Evolutionary conservation across 2,888 invertebrate species (phyloP), one percentile per base, ranked within the genome.

Genomic region (Laothoe populi): DNA sequence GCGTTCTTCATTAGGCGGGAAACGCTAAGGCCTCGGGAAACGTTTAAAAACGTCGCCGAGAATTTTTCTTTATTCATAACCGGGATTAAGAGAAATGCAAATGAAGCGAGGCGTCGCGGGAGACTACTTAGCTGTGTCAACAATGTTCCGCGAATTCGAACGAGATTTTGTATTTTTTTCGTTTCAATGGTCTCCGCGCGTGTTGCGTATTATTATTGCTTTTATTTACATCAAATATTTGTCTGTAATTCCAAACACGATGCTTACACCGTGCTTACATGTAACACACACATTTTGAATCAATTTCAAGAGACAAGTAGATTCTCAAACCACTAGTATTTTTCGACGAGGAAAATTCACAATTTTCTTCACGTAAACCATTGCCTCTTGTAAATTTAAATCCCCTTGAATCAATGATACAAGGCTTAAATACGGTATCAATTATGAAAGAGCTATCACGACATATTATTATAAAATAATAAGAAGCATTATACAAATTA

Each of bases 1-100:
- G 80, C 83, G 79, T 73, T 87, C 88, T 92, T 92, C 92, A 92
- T 92, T 92, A 92, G 85, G 80, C 83, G 81, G 74, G 74, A 77
- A 77, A 74, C 78, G 79, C 72, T 81, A 82, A 81, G 78, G 82
- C 79, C 84, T 83, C 77, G 72, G 75, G 72, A 78, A 79, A 80
- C 82, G 85, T 84, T 88, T 88, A 86, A 86, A 89, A 89, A 87
- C 87, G 83, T 88, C 86, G 84, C 82, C 78, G 75, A 75, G 84
- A 90, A 87, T 92, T 91, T 92, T 92, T 92, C 92, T 92, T 91
- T 92, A 92, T 92, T 92, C 92, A 92, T 92, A 92, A 91, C 92
- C 81, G 79, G 83, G 92, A 92, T 92, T 92, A 92, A 84, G 88
- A 86, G 87, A 87, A 89, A 92, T 92, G 91, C 90, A 92, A 92